phyloP scores from a whole-genome alignment of 2,113 vertebrate genomes.

The Notiomystis cincta region DNA sequence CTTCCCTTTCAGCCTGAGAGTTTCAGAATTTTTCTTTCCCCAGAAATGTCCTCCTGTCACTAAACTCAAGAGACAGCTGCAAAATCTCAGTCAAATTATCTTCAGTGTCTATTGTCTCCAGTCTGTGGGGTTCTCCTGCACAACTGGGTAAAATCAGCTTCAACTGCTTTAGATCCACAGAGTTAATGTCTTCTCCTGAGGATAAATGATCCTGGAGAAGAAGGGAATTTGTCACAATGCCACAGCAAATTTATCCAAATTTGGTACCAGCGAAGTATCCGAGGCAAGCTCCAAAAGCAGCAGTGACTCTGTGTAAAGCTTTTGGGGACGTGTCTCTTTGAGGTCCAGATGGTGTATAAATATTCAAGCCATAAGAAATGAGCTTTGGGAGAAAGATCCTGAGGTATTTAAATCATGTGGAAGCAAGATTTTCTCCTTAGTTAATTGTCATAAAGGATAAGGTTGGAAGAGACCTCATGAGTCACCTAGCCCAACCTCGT shows the following conservation, averaged over 20 bases:
- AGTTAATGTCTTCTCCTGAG: background rate
- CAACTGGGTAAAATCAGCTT: background rate
- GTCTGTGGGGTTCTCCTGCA: background rate
- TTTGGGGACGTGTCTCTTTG: background rate
- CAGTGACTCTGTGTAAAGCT: background rate
- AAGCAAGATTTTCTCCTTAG: background rate
- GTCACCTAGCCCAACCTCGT: background rate
- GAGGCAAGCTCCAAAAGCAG: background rate
- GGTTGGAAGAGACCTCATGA: background rate
- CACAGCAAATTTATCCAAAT: background rate
- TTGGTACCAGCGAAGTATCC: background rate
- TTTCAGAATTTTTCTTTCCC: background rate
- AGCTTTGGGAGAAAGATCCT: background rate
- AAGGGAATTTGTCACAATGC: background rate
- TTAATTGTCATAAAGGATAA: rapidly evolving
- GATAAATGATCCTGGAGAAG: background rate
- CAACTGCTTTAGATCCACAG: background rate
- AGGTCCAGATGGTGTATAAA: background rate
- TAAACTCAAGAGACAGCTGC: background rate
- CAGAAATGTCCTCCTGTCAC: background rate
- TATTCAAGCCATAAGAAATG: background rate
- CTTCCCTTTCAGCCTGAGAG: background rate
- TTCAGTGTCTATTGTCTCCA: background rate
- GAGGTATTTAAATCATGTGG: background rate
- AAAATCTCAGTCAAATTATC: background rate